Evolutionary conservation across 2,797 vertebrate species (phyloP).

Genomic region (Hippocampus kuda): DNA sequence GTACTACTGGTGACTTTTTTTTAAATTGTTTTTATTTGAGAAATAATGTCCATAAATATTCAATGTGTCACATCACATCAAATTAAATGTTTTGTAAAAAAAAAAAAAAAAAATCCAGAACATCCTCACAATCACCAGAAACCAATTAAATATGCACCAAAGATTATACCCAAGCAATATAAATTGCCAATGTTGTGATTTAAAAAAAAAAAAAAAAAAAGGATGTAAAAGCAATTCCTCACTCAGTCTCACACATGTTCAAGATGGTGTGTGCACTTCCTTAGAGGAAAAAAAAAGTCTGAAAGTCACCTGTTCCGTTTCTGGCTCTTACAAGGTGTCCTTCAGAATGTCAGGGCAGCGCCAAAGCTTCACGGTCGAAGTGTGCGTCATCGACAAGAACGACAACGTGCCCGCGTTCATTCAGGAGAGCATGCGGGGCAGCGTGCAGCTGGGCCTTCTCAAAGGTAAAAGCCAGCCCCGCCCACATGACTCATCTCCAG

Average conservation of each 20-base stretch:
- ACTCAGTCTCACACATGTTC: background rate
- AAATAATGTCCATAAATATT: no score
- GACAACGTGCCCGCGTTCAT: slow-evolving; percentile 69
- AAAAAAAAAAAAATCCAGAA: background rate
- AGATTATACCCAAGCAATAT: no score
- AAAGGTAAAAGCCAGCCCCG: slow-evolving; percentile 55
- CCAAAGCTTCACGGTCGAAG: slow-evolving; percentile 63
- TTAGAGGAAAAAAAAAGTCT: background rate
- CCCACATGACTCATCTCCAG: no score
- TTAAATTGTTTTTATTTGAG: no score
- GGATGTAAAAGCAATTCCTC: background rate
- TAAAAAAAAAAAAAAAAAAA: background rate
- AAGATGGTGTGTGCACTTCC: slow-evolving; percentile 1
- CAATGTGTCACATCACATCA: no score
- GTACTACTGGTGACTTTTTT: background rate
- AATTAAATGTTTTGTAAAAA: no score
- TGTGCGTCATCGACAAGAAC: slow-evolving; percentile 72
- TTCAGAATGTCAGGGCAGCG: slow-evolving; percentile 55
- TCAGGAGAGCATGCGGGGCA: slow-evolving; percentile 65
- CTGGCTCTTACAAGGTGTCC: slow-evolving; percentile 52
- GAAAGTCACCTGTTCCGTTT: slow-evolving; percentile 4
- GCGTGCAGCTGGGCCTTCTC: slow-evolving; percentile 67
- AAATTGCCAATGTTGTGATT: no score
- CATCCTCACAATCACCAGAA: no score
- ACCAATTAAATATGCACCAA: background rate